Conservation (phyloP, 2,888 invertebrate species). For the Drosophila gaucha region DNA sequence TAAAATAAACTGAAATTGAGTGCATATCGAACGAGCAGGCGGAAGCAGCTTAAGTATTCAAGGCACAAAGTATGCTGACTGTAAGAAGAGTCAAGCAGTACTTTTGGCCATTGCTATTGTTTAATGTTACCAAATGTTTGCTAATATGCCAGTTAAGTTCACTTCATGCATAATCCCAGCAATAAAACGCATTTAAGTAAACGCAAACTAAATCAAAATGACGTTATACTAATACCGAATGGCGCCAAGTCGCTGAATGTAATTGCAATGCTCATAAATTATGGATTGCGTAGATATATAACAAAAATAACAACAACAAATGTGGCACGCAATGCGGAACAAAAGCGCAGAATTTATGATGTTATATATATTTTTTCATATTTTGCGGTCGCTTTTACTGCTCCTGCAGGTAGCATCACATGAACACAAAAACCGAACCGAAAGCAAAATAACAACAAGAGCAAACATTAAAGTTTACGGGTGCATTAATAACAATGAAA, state of each 20-base stretch:
- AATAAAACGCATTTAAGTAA: slow-evolving; percentile 20
- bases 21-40: slow-evolving; percentile 39
- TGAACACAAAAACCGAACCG: slow-evolving; percentile 8
- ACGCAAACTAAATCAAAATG: slow-evolving; percentile 51
- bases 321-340: slow-evolving; percentile 41
- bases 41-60: slow-evolving; percentile 37
- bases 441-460: slow-evolving; percentile 23
- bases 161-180: slow-evolving; percentile 10
- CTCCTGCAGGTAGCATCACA: slow-evolving; percentile 37
- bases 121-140: slow-evolving; percentile 42
- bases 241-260: slow-evolving; percentile 57
- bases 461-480: slow-evolving; percentile 50
- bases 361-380: slow-evolving; percentile 24
- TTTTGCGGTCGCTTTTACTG: slow-evolving; percentile 26
- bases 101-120: background rate
- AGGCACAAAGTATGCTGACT: slow-evolving; percentile 30
- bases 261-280: slow-evolving; percentile 60
- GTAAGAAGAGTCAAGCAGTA: background rate
- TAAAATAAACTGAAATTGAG: slow-evolving; percentile 74
- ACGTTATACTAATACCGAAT: slow-evolving; percentile 56
- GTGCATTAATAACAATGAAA: slow-evolving; percentile 50
- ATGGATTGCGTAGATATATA: slow-evolving; percentile 25
- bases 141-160: slow-evolving; percentile 26
- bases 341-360: slow-evolving; percentile 55
- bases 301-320: slow-evolving; percentile 1